A percentile compares a stretch with the other conserved stretches of the same genome.
Evolutionary conservation across 2,797 vertebrate species (phyloP).

Genomic region (Halcyon badia): DNA sequence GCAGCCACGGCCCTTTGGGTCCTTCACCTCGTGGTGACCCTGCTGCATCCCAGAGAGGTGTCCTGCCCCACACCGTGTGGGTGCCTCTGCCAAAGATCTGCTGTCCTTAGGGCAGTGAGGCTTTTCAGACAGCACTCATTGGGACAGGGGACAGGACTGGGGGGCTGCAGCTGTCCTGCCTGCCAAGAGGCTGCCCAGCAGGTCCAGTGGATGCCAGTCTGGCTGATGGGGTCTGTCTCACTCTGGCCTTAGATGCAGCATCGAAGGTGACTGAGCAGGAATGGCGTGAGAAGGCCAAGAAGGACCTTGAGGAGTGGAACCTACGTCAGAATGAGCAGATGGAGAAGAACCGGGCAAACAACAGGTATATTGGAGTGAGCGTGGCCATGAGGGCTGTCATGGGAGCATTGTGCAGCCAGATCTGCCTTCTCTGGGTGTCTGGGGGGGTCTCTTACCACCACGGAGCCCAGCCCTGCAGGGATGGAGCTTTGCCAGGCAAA

Average conservation of each 20-base stretch:
- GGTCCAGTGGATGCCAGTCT: neutral
- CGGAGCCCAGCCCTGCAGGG: neutral
- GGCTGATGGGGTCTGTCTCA: neutral
- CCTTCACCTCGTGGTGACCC: neutral
- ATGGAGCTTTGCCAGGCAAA: neutral
- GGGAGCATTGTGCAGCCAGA: neutral
- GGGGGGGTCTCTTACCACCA: neutral
- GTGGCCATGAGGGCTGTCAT: fast-evolving
- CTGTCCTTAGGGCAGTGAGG: neutral
- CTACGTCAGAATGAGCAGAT: conserved; percentile 95
- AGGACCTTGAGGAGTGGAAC: conserved; percentile 98
- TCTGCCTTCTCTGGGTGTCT: neutral
- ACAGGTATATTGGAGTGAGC: conserved; percentile 82
- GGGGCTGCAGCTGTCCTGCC: neutral
- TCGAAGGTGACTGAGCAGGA: conserved; percentile 93
- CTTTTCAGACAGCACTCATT: neutral
- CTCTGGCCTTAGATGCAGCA: conserved; percentile 86
- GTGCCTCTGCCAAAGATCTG: neutral
- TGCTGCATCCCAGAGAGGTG: neutral
- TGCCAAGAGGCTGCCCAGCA: neutral
- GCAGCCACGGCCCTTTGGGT: neutral
- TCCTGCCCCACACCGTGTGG: fast-evolving
- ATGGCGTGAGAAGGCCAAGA: conserved; percentile 95
- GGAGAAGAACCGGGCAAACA: conserved; percentile 97
- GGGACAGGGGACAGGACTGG: neutral